phyloP scores from a whole-genome alignment of 2,113 vertebrate genomes.

The Anthoscopus minutus region DNA sequence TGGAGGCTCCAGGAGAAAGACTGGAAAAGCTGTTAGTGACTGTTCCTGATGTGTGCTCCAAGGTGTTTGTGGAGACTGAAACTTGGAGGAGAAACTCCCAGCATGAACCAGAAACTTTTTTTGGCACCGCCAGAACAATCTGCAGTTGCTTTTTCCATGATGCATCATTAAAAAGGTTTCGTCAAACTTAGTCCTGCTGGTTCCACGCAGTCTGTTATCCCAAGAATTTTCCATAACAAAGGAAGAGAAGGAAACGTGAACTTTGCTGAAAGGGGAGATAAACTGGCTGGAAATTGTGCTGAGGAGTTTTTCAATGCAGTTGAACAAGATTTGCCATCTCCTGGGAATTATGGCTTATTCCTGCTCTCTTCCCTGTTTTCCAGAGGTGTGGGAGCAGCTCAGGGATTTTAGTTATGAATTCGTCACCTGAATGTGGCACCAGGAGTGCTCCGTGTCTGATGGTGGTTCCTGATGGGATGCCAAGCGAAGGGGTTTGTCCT shows the following conservation, averaged over 20 bases:
- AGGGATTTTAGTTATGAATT: neutral
- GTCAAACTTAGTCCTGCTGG: neutral
- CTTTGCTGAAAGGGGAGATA: neutral
- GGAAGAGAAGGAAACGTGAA: neutral
- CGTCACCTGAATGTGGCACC: neutral
- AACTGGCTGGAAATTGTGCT: neutral
- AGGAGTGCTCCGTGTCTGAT: neutral
- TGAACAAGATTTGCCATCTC: neutral
- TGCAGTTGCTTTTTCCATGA: neutral
- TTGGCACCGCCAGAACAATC: neutral
- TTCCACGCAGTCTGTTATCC: neutral
- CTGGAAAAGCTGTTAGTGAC: neutral
- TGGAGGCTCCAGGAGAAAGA: neutral
- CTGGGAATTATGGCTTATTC: neutral
- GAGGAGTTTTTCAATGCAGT: neutral
- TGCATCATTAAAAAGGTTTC: neutral
- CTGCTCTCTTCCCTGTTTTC: neutral
- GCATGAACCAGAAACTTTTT: neutral
- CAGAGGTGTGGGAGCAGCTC: neutral
- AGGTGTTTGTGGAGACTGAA: neutral
- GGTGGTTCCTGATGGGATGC: neutral
- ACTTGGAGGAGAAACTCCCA: neutral
- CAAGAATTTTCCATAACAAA: neutral
- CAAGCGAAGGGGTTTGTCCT: neutral
- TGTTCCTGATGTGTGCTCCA: neutral